A percentile compares a stretch with the other conserved stretches of the same genome.
phyloP scores from a whole-genome alignment of 1,140 invertebrate species.

The Frieseomelitta varia region DNA sequence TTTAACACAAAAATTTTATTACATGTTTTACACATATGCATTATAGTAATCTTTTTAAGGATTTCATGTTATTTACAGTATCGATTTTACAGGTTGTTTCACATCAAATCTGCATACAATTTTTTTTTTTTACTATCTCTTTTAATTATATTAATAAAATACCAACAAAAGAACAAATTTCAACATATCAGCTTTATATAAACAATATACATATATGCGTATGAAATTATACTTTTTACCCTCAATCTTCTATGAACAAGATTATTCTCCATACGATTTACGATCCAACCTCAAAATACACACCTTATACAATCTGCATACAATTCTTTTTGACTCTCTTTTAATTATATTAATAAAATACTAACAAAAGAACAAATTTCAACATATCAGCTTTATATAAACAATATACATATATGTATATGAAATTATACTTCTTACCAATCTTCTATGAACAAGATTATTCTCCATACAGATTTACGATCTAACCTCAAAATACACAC shows the following conservation, averaged over 20 bases:
- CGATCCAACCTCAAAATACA: background rate
- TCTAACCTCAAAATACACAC: background rate
- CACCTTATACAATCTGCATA: background rate
- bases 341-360: background rate
- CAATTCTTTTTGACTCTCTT: too few species aligned
- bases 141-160: background rate
- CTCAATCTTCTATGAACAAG: background rate
- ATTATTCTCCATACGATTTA: background rate
- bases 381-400: background rate
- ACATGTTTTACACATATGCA: too few species aligned
- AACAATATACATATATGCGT: background rate
- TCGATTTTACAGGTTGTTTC: background rate
- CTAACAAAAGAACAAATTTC: background rate
- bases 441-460: background rate
- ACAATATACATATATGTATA: background rate
- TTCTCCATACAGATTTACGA: background rate
- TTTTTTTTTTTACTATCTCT: too few species aligned
- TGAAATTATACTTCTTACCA: background rate
- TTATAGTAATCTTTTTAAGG: too few species aligned
- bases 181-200: background rate
- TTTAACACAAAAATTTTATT: background rate
- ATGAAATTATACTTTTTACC: background rate
- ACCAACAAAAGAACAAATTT: background rate
- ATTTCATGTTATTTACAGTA: too few species aligned
- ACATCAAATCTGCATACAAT: background rate